Conservation (phyloP, 2,113 vertebrate genomes). For the Paedocypris sp. region DNA sequence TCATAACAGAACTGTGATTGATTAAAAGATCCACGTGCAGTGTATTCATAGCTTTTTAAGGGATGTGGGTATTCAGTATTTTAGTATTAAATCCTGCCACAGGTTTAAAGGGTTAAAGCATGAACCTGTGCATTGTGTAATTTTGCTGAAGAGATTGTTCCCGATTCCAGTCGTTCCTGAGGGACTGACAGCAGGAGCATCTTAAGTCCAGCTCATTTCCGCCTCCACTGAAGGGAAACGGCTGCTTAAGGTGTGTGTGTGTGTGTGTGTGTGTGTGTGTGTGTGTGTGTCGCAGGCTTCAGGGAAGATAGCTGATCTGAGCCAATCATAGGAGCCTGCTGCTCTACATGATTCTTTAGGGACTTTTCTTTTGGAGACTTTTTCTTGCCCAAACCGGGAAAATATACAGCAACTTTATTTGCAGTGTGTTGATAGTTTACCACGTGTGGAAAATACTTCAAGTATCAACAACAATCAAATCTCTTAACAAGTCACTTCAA, state of each 20-base stretch:
- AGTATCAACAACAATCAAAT: too few species aligned
- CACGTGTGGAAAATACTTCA: too few species aligned
- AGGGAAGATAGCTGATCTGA: conserved; percentile 59
- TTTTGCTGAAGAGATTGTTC: conserved; percentile 6
- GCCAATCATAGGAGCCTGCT: conserved; percentile 46
- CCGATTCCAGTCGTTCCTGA: not conserved
- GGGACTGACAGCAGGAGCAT: conserved; percentile 33
- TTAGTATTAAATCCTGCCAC: not conserved
- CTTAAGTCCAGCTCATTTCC: conserved; percentile 62
- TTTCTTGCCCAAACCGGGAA: too few species aligned
- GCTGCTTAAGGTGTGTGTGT: conserved; percentile 58
- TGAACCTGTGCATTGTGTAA: not conserved
- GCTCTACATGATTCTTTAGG: conserved; percentile 41
- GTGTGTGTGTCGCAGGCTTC: conserved; percentile 47
- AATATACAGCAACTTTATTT: too few species aligned
- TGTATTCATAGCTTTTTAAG: too few species aligned
- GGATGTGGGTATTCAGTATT: too few species aligned
- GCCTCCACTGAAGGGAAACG: conserved; percentile 69
- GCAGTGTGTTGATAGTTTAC: too few species aligned
- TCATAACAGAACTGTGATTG: too few species aligned
- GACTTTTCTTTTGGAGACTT: conserved; percentile 27
- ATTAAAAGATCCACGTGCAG: too few species aligned
- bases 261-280: too few species aligned
- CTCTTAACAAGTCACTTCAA: too few species aligned
- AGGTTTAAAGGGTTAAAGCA: not conserved